Evolutionary conservation across 2,888 invertebrate species (phyloP), one percentile per base, ranked within the genome.

Genomic region (Clitarchus hookeri): DNA sequence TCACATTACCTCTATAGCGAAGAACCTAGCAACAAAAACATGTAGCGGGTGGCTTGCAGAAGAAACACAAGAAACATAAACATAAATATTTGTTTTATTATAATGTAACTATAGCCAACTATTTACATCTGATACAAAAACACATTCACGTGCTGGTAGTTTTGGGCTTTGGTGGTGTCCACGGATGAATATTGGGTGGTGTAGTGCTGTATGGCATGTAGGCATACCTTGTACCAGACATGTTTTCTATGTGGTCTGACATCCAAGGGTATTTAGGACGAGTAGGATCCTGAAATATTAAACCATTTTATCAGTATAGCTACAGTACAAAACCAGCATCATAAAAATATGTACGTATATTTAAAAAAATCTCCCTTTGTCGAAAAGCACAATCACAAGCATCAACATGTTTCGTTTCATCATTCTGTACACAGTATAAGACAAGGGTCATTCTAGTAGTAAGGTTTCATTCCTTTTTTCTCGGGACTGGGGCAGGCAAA

Each of bases 121-220:
- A 65, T 23, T 65, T 65, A 65, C 65, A 65, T n/a, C 16, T 65
- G n/a, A 65, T 65, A 65, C n/a, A 19, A 65, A 23, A n/a, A 23
- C 65, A 65, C 65, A 65, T n/a, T 65, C 65, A 65, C n/a, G n/a
- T n/a, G 19, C 65, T 65, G 82, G 16, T 82, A 26, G 44, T 13
- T 82, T 87, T 84, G 85, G 88, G 88, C 85, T 90, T 91, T 84
- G 91, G 90, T 23, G 94, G 94, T 85, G 91, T 90, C 99, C 99
- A 99, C 3, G 97, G 93, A 90, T 98, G 94, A 54, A 99, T 93
- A 92, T 99, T 99, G 0, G 97, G 95, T 44, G 92, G 92, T 0
- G 97, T 97, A 4, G 99, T 99, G 88, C 95, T 95, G 92, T 98
- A 99, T 0, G 99, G 99, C 89, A 96, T 95, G 90, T 98, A 99